These are phyloP conservation scores for Abrostola tripartita DNA, from an alignment of 2,888 invertebrate species.

Conservation along the genomic window DNA sequence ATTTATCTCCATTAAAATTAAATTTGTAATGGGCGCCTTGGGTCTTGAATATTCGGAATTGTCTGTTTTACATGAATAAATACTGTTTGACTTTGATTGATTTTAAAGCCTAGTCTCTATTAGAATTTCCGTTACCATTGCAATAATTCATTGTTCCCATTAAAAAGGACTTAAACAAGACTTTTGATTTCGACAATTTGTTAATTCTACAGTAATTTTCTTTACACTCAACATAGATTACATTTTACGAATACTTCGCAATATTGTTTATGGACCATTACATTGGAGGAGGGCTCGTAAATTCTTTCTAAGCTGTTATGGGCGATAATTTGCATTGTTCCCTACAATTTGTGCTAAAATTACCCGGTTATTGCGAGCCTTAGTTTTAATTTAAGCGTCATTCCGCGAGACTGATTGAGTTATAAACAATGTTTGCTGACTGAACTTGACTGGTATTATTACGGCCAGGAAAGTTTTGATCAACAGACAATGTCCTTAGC, in stretches of 20 bases:
- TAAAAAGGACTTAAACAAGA: not conserved
- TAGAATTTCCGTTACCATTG: too few relatives aligned
- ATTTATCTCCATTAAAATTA: too few relatives aligned
- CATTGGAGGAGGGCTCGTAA: constrained; percentile 61
- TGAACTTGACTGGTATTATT: constrained; percentile 19
- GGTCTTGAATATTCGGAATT: too few relatives aligned
- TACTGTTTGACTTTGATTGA: too few relatives aligned
- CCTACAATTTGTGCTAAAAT: constrained; percentile 60
- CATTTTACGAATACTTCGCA: constrained; percentile 56
- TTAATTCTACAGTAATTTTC: constrained; percentile 26
- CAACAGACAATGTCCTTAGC: not conserved
- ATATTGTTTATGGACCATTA: constrained; percentile 69
- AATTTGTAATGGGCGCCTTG: too few relatives aligned
- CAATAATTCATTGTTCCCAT: not conserved
- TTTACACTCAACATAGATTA: constrained; percentile 39
- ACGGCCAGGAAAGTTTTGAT: not conserved
- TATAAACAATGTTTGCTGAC: constrained; percentile 30
- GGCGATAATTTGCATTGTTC: constrained; percentile 66
- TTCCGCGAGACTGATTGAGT: constrained; percentile 28
- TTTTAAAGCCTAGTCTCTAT: too few relatives aligned
- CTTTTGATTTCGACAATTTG: not conserved
- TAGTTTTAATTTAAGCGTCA: constrained; percentile 30
- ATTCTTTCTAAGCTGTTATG: constrained; percentile 67
- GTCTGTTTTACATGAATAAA: too few relatives aligned
- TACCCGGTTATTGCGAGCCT: constrained; percentile 45